phyloP scores from a whole-genome alignment of 1,140 invertebrate species.

The Steinernema feltiae region DNA sequence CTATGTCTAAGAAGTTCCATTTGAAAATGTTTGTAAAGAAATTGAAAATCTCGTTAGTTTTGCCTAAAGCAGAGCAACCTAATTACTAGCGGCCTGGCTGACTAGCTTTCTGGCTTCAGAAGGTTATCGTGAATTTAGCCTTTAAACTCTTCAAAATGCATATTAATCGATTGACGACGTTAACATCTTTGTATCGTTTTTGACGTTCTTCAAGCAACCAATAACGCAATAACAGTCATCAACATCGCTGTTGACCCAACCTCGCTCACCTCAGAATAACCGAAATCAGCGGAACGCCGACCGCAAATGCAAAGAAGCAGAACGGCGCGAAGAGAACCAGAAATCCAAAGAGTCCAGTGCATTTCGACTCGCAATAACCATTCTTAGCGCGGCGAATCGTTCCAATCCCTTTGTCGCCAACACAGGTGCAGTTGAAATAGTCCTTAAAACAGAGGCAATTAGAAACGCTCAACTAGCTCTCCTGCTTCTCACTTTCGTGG shows the following conservation, averaged over 20 bases:
- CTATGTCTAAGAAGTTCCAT: no score
- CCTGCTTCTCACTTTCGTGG: conserved; percentile 33
- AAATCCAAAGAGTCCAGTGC: conserved; percentile 50
- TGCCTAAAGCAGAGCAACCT: no score
- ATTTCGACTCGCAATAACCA: conserved; percentile 56
- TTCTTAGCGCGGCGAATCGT: conserved; percentile 47
- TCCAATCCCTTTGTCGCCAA: conserved; percentile 45
- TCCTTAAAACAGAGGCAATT: conserved; percentile 37
- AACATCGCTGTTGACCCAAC: no score
- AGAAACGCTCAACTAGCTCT: not conserved
- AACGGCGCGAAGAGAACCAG: conserved; percentile 56
- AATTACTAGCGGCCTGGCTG: no score
- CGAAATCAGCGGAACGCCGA: conserved; percentile 55
- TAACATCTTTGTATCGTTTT: no score
- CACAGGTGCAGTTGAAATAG: conserved; percentile 51
- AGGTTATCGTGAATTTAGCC: no score
- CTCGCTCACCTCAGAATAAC: conserved; percentile 50
- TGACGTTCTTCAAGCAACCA: no score
- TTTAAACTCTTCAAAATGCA: conserved; percentile 13
- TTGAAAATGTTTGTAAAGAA: no score
- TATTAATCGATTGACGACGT: conserved; percentile 20
- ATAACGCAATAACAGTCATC: no score
- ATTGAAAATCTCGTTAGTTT: no score
- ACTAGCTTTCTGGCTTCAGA: no score
- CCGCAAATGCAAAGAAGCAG: conserved; percentile 56